phyloP scores from a whole-genome alignment of 2,888 invertebrate genomes.

The Lathronympha strigana region DNA sequence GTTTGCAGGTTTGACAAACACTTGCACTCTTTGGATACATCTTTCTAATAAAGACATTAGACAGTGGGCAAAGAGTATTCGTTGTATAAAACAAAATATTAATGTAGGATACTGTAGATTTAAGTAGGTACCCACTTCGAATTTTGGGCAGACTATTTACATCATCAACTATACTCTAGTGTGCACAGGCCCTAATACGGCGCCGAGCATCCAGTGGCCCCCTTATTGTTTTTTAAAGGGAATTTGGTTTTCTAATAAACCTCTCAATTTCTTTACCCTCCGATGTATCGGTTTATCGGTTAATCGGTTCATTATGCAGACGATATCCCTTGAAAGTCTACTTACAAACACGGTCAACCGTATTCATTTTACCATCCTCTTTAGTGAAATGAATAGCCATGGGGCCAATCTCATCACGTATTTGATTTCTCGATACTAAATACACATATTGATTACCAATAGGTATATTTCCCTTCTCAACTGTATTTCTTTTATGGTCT shows the following conservation, averaged over 20 bases:
- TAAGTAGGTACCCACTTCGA: no score
- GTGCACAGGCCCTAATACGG: no score
- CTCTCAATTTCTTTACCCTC: no score
- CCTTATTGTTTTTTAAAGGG: no score
- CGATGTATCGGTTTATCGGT: no score
- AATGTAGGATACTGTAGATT: no score
- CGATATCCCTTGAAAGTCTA: slow-evolving; percentile 10
- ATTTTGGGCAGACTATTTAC: no score
- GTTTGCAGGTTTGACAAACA: neutral
- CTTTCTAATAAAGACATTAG: neutral
- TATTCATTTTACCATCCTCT: slow-evolving; percentile 17
- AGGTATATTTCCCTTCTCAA: slow-evolving; percentile 9
- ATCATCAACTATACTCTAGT: no score
- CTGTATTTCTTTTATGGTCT: neutral
- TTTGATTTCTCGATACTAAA: slow-evolving; percentile 8
- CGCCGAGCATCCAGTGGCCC: no score
- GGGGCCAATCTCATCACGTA: slow-evolving; percentile 1
- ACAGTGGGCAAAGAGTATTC: no score
- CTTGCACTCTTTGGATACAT: neutral
- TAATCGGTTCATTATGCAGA: neutral
- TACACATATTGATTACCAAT: slow-evolving; percentile 18
- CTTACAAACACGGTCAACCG: slow-evolving; percentile 9
- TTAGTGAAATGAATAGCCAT: neutral
- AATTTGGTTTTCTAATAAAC: no score
- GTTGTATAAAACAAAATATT: no score